These are phyloP conservation scores for Lagopus leucura DNA, from an alignment of 2,113 vertebrate genomes.

Conservation along the genomic window DNA sequence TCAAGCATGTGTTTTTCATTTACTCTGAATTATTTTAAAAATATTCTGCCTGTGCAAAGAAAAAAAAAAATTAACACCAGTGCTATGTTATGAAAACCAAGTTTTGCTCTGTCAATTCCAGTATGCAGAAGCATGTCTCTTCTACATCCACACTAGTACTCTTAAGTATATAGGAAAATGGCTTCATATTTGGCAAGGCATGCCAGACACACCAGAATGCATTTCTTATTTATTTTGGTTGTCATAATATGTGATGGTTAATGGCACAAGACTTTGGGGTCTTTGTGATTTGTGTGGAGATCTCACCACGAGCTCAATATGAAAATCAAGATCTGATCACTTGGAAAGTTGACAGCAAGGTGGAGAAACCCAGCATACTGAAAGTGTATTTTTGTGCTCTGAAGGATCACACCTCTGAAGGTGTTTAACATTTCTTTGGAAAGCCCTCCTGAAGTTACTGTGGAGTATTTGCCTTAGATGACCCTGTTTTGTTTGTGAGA, in stretches of 20 bases:
- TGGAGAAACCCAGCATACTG: background rate
- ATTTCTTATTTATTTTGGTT: background rate
- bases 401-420: background rate
- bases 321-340: background rate
- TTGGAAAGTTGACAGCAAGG: background rate
- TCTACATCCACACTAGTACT: background rate
- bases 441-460: constrained; percentile 24
- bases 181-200: background rate
- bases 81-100: background rate
- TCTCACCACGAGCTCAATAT: background rate
- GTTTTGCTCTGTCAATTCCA: background rate
- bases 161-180: background rate
- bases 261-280: background rate
- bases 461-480: constrained; percentile 24
- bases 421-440: constrained; percentile 12
- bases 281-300: background rate
- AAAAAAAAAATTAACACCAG: background rate
- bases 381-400: background rate
- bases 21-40: background rate
- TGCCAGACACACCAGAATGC: fast-evolving
- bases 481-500: background rate
- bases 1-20: background rate
- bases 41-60: background rate
- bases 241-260: fast-evolving
- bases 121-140: background rate